phyloP scores from a whole-genome alignment of 2,888 invertebrate species.

The Idaea straminata region DNA sequence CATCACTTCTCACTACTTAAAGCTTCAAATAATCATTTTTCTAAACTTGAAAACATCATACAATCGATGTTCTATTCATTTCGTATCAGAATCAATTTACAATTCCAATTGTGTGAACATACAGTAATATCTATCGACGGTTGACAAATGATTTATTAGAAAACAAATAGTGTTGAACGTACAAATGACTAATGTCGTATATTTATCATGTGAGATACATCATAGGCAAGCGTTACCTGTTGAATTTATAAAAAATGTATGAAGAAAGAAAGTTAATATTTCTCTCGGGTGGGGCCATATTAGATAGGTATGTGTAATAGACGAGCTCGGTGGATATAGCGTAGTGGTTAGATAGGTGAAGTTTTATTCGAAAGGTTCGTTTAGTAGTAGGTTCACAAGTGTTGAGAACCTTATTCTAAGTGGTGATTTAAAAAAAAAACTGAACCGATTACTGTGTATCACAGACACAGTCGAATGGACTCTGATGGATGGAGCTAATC shows the following conservation, averaged over 20 bases:
- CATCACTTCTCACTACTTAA: background rate
- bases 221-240: constrained; percentile 30
- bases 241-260: constrained; percentile 6
- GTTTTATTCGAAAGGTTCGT: background rate
- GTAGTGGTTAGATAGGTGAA: background rate
- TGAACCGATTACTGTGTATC: too few relatives aligned
- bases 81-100: constrained; percentile 46
- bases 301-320: background rate
- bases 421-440: too few relatives aligned
- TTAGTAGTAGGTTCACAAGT: background rate
- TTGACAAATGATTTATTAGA: constrained; percentile 56
- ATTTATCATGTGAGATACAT: constrained; percentile 57
- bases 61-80: constrained; percentile 19
- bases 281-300: background rate
- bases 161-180: constrained; percentile 55
- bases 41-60: background rate
- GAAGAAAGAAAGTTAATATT: constrained; percentile 1
- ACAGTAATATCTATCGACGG: constrained; percentile 31
- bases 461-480: too few relatives aligned
- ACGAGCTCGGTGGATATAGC: background rate
- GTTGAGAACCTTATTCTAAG: too few relatives aligned
- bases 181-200: constrained; percentile 61
- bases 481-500: too few relatives aligned
- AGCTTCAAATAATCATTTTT: background rate
- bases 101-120: constrained; percentile 38